phyloP scores from a whole-genome alignment of 2,113 vertebrate species.

The Ageneiosus marmoratus region DNA sequence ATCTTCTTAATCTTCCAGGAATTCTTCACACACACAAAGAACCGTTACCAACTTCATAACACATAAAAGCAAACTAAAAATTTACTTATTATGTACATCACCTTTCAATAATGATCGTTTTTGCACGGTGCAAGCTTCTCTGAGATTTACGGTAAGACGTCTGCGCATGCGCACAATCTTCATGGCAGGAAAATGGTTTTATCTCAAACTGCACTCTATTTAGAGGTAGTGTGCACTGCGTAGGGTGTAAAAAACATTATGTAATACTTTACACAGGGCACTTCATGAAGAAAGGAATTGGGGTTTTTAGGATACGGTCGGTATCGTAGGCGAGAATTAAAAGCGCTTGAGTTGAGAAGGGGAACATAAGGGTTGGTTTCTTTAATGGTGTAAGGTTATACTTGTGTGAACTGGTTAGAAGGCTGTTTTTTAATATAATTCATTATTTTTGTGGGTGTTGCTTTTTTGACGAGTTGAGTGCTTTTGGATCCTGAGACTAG shows the following conservation, averaged over 20 bases:
- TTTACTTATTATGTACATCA: too few species aligned
- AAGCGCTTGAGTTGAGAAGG: conserved; percentile 41
- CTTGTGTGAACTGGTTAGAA: not conserved
- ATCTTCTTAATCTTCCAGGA: too few species aligned
- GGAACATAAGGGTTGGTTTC: not conserved
- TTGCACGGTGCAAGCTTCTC: too few species aligned
- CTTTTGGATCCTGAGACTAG: not conserved
- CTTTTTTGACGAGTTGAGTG: not conserved
- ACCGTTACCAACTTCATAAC: too few species aligned
- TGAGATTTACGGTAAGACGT: conserved; percentile 42
- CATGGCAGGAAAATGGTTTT: conserved; percentile 10
- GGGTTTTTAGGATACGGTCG: not conserved
- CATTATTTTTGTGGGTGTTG: not conserved
- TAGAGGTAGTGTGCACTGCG: not conserved
- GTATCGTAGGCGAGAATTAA: conserved; percentile 50
- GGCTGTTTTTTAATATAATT: not conserved
- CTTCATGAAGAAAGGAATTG: not conserved
- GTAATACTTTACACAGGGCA: not conserved
- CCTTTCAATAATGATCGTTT: too few species aligned
- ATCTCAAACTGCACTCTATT: not conserved
- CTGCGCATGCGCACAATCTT: conserved; percentile 22
- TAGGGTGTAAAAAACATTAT: not conserved
- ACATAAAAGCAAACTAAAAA: too few species aligned
- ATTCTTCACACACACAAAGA: too few species aligned
- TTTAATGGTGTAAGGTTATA: not conserved